Base-by-base conservation (phyloP, 2,888 invertebrate species). In the Plebejus melissa region DNA sequence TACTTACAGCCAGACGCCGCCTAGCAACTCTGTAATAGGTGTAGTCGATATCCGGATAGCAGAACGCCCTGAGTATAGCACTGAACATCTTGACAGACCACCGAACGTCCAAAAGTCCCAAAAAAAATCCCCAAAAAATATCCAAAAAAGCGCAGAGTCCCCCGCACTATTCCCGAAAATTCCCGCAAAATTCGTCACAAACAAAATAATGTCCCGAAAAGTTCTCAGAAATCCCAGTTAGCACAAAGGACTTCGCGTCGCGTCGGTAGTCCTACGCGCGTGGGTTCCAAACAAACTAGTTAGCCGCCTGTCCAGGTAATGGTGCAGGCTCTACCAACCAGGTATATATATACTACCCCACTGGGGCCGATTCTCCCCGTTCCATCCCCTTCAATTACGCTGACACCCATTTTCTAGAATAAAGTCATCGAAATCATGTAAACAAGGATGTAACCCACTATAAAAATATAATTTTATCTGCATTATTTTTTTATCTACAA, bases 301-400 rank as follows among this genome's bases (percentile, higher is more conserved):
- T 4, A 3, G 60, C 9, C 3, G 22, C 9, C 58, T 22, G 11
- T 60, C 60, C 28, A 60, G 60, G 11, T 22, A 60, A 60, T 60
- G 60, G 60, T 4, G 22, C 58, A n/a, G 58, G 4, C 7, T 60
- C 28, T 3, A 9, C 60, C 22, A 28, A 9, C 22, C 60, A 28
- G 60, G 4, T 60, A 28, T 22, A 28, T 60, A 58, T 58, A 58
- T 22, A 58, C 58, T 9, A 58, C 58, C 60, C 60, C 28, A 28
- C 60, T 11, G 6, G 60, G 60, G 22, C 60, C n/a, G 28, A 28
- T 4, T 60, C 28, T 7, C 60, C 60, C 60, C 60, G 7, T 60
- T 60, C 28, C 60, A 60, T 28, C 60, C 58, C 60, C 28, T 60
- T 28, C 60, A 60, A 60, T 22, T 60, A 60, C 60, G 11, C 60